A percentile compares a stretch with the other conserved stretches of the same genome.
These are phyloP conservation scores for Oligia fasciuncula DNA, from an alignment of 2,888 invertebrate species.

Conservation along the genomic window DNA sequence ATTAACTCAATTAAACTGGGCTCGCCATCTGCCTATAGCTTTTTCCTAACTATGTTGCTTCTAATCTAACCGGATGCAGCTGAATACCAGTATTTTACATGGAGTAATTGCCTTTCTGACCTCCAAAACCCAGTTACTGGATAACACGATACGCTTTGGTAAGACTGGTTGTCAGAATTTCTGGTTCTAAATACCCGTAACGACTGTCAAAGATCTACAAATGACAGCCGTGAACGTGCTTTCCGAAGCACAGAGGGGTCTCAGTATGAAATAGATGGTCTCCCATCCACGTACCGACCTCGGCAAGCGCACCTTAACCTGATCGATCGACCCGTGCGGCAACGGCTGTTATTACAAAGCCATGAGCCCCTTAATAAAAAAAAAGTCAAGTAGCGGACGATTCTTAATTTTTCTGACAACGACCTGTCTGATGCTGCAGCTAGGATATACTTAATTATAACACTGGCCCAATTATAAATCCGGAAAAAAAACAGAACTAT, in stretches of 20 bases:
- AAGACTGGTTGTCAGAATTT: background rate
- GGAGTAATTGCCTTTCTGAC: too few relatives aligned
- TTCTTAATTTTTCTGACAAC: background rate
- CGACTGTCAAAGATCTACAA: background rate
- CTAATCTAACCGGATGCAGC: background rate
- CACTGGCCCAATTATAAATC: background rate
- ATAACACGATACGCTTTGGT: background rate
- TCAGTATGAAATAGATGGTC: too few relatives aligned
- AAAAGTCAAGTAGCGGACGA: background rate
- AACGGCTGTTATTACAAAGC: too few relatives aligned
- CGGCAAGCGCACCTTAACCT: too few relatives aligned
- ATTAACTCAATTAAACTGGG: conserved; percentile 3
- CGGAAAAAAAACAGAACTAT: conserved; percentile 4
- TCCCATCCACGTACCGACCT: too few relatives aligned
- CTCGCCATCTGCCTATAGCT: background rate
- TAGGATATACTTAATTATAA: background rate
- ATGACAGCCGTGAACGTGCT: background rate
- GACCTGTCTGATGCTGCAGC: background rate
- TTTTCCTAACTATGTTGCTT: background rate
- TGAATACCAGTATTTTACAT: background rate
- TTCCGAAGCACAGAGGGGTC: background rate
- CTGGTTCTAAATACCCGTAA: background rate
- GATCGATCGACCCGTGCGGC: too few relatives aligned
- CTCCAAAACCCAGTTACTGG: background rate
- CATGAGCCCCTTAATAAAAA: too few relatives aligned